phyloP scores from a whole-genome alignment of 2,888 invertebrate genomes.

The Notodonta ziczac region DNA sequence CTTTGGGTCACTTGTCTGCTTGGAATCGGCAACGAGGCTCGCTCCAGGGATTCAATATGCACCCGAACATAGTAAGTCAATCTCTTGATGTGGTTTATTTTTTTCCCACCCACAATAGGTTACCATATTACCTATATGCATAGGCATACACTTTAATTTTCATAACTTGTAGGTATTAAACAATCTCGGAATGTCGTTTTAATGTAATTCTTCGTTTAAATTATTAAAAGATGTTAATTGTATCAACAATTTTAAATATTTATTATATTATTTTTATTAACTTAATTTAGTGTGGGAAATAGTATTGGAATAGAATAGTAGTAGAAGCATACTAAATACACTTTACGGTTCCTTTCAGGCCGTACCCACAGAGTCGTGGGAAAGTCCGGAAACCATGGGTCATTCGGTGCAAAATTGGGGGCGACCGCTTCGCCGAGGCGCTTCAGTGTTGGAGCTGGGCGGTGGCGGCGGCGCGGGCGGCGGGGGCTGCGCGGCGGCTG shows the following conservation, averaged over 20 bases:
- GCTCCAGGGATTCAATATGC: constrained; percentile 62
- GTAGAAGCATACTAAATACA: too few relatives aligned
- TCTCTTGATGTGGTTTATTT: background rate
- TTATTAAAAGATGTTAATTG: too few relatives aligned
- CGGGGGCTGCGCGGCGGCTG: constrained; percentile 41
- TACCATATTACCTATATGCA: too few relatives aligned
- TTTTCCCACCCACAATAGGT: too few relatives aligned
- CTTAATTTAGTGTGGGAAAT: too few relatives aligned
- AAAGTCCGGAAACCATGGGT: constrained; percentile 49
- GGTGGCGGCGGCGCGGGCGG: constrained; percentile 42
- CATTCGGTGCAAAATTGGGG: constrained; percentile 56
- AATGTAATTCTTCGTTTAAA: too few relatives aligned
- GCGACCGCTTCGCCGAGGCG: constrained; percentile 70
- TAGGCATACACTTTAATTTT: too few relatives aligned
- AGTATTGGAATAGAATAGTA: too few relatives aligned
- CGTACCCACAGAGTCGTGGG: constrained; percentile 61
- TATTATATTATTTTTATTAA: too few relatives aligned
- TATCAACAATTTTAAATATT: too few relatives aligned
- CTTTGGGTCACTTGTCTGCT: constrained; percentile 56
- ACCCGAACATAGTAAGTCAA: constrained; percentile 57
- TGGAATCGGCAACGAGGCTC: constrained; percentile 70
- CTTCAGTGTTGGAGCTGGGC: constrained; percentile 72
- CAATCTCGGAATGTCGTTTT: too few relatives aligned
- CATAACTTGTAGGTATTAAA: too few relatives aligned
- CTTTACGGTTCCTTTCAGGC: constrained; percentile 24